phyloP scores from a whole-genome alignment of 2,888 invertebrate species.

The Rhamphomyia laevipes region DNA sequence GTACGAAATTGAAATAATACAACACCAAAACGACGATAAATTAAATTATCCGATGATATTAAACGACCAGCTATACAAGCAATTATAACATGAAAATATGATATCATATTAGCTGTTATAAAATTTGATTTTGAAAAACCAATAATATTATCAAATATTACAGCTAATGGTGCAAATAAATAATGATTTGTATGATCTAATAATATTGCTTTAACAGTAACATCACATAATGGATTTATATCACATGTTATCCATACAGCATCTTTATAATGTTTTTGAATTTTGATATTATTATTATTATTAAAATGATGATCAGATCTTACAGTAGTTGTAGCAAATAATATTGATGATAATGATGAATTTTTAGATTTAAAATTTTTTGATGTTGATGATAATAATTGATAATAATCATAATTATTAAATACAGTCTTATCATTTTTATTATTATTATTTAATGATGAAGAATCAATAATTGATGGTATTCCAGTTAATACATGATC shows the following conservation, averaged over 20 bases:
- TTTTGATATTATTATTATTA: constrained; percentile 3
- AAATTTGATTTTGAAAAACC: constrained; percentile 48
- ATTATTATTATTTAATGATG: too few species aligned
- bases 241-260: constrained; percentile 53
- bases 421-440: too few species aligned
- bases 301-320: background rate
- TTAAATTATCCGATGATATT: constrained; percentile 58
- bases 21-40: constrained; percentile 59
- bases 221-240: constrained; percentile 62
- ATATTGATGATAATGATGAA: background rate
- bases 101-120: constrained; percentile 76
- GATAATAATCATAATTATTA: too few species aligned
- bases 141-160: constrained; percentile 53
- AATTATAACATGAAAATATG: constrained; percentile 63
- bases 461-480: too few species aligned
- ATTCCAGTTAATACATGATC: too few species aligned
- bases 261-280: constrained; percentile 39
- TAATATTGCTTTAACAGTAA: constrained; percentile 73
- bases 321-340: background rate
- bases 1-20: constrained; percentile 68
- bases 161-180: constrained; percentile 67
- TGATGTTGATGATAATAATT: background rate
- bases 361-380: constrained; percentile 8
- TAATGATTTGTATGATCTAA: constrained; percentile 77
- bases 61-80: constrained; percentile 65